Conservation (phyloP, 2,113 vertebrate genomes). For the Chloropsis cyanopogon region DNA sequence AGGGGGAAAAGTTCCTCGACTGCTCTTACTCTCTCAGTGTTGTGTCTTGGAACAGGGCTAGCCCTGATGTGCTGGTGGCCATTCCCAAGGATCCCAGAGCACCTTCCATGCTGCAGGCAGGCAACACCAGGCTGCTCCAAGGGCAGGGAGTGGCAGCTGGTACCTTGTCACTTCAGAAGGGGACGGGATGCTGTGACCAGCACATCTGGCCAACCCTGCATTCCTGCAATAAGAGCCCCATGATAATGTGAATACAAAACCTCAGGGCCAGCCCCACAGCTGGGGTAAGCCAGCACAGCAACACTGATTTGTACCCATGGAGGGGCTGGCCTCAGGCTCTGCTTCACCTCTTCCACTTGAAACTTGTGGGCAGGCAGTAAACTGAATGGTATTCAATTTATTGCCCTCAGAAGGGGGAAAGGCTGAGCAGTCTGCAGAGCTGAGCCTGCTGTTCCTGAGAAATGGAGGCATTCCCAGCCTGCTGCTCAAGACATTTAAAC, state of each 20-base stretch:
- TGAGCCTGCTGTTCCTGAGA: neutral
- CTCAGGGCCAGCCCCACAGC: conserved; percentile 22
- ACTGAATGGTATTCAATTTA: neutral
- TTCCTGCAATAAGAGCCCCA: conserved; percentile 54
- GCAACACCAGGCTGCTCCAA: neutral
- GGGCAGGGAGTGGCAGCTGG: conserved; percentile 23
- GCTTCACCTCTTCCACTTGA: neutral
- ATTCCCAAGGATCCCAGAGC: neutral
- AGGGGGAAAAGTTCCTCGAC: neutral
- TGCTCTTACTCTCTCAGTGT: neutral
- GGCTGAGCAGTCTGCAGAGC: neutral
- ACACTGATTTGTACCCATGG: conserved; percentile 6
- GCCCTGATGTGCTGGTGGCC: neutral
- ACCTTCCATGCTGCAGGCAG: neutral
- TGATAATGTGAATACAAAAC: conserved; percentile 35
- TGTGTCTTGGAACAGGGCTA: neutral
- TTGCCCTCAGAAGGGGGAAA: neutral
- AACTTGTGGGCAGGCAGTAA: conserved; percentile 1
- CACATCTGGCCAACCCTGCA: conserved; percentile 49
- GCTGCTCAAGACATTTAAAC: neutral
- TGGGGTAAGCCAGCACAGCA: conserved; percentile 1
- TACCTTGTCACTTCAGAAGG: neutral
- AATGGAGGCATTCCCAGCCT: neutral
- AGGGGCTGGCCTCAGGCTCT: neutral
- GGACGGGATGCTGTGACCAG: neutral